These are phyloP conservation scores for Mycogona germanica DNA, from an alignment of 2,888 invertebrate species.

Conservation along the genomic window DNA sequence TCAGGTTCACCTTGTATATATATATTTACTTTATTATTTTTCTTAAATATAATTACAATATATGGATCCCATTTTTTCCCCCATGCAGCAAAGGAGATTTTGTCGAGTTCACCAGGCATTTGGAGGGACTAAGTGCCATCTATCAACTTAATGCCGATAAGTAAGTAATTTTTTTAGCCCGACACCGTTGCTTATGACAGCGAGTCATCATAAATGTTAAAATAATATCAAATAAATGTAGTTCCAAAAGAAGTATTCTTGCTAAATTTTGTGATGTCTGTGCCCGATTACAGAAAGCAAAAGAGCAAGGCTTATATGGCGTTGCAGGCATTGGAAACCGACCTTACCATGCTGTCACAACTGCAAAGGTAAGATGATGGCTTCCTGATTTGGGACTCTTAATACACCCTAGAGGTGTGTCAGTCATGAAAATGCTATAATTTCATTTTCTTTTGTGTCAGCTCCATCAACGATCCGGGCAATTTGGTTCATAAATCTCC, in stretches of 20 bases:
- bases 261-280: neutral
- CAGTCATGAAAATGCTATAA: neutral
- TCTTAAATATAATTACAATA: neutral
- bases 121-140: constrained; percentile 80
- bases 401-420: neutral
- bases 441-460: constrained; percentile 21
- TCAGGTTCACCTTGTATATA: too few species aligned
- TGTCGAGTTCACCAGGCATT: constrained; percentile 77
- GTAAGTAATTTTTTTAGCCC: constrained; percentile 30
- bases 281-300: constrained; percentile 45
- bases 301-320: constrained; percentile 90
- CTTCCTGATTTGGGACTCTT: constrained; percentile 34
- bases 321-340: constrained; percentile 79
- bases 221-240: constrained; percentile 87
- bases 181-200: neutral
- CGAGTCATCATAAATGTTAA: too few species aligned
- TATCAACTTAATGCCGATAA: constrained; percentile 91
- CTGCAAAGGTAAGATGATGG: constrained; percentile 33
- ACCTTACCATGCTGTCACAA: constrained; percentile 67
- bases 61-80: neutral
- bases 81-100: constrained; percentile 52
- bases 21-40: neutral
- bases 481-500: constrained; percentile 76
- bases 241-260: constrained; percentile 49
- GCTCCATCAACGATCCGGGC: constrained; percentile 51